Evolutionary conservation across 2,797 vertebrate species (phyloP).

Genomic region (Chrysocyon brachyurus): DNA sequence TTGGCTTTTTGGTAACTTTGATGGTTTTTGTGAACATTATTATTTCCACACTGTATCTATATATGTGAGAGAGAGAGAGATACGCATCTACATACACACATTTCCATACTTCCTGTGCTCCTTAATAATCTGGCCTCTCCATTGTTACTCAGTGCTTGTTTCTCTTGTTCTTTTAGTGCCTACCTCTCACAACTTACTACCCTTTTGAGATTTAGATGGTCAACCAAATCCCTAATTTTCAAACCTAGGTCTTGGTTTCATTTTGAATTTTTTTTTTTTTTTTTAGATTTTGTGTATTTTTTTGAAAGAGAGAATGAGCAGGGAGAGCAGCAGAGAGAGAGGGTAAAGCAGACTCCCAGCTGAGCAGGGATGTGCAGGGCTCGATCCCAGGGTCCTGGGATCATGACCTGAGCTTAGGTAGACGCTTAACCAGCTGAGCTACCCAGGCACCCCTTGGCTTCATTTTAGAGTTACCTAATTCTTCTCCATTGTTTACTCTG

Average conservation of each 20-base stretch:
- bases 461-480: not conserved
- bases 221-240: conserved; percentile 41
- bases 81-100: too few species aligned
- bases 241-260: not conserved
- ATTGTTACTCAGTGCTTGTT: not conserved
- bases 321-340: too few species aligned
- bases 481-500: conserved; percentile 5
- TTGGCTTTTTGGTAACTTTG: conserved; percentile 14
- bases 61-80: not conserved
- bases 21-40: not conserved
- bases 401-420: too few species aligned
- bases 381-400: too few species aligned
- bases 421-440: too few species aligned
- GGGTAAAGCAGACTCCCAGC: too few species aligned
- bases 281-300: too few species aligned
- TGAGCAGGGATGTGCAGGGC: too few species aligned
- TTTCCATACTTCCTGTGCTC: not conserved
- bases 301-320: too few species aligned
- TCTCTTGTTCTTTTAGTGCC: not conserved
- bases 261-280: not conserved
- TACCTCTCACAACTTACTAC: not conserved
- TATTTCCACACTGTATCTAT: not conserved
- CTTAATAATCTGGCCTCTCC: not conserved
- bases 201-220: not conserved
- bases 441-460: not conserved